Evolutionary conservation across 2,797 vertebrate species (phyloP).

Genomic region (Channallabes apus): DNA sequence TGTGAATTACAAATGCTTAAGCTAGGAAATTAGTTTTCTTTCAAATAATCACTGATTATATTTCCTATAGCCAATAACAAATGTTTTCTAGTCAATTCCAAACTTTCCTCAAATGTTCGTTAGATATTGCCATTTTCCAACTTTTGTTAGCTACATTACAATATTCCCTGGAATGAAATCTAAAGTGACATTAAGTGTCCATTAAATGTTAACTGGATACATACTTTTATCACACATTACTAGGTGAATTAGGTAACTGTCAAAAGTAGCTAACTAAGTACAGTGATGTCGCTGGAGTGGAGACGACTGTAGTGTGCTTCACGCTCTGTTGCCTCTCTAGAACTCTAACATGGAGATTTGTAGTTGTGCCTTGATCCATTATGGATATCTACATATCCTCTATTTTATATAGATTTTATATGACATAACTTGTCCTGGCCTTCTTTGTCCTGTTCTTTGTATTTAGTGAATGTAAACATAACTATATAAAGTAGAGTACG

Average conservation of each 20-base stretch:
- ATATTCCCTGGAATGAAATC: too few relatives aligned
- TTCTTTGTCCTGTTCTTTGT: neutral
- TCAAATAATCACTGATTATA: neutral
- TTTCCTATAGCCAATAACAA: neutral
- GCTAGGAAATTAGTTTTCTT: neutral
- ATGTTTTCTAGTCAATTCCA: neutral
- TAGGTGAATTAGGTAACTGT: too few relatives aligned
- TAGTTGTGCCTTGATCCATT: conserved; percentile 2
- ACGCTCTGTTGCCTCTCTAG: neutral
- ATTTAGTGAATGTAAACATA: neutral
- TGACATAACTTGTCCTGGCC: neutral
- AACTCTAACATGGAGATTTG: conserved; percentile 10
- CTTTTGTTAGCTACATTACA: neutral
- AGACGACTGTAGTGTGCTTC: neutral
- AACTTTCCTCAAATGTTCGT: neutral
- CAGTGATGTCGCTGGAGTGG: neutral
- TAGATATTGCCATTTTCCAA: too few relatives aligned
- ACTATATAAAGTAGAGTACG: neutral
- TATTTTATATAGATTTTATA: neutral
- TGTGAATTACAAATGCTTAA: neutral
- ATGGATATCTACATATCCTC: neutral
- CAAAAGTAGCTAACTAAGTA: too few relatives aligned
- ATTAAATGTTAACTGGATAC: neutral
- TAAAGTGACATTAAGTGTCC: too few relatives aligned
- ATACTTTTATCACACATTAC: neutral